A percentile compares a stretch with the other conserved stretches of the same genome.
Conservation (phyloP, 2,113 vertebrate species). For the Calonectris borealis region DNA sequence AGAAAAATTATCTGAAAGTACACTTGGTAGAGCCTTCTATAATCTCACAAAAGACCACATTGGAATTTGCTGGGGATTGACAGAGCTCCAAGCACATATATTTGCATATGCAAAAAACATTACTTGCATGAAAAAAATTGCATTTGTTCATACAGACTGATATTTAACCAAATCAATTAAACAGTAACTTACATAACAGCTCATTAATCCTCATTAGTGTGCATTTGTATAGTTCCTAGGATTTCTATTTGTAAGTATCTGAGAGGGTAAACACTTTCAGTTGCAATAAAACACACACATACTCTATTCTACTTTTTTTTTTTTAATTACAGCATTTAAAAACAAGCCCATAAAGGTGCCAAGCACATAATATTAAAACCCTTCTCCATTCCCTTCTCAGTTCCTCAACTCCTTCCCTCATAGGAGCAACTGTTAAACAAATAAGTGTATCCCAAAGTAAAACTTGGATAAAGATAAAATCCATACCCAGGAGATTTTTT, state of each 20-base stretch:
- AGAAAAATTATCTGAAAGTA: constrained; percentile 17
- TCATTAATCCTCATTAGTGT: neutral
- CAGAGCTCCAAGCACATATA: neutral
- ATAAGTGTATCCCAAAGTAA: neutral
- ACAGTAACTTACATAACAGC: neutral
- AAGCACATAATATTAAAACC: neutral
- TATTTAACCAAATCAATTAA: constrained; percentile 26
- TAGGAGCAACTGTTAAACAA: neutral
- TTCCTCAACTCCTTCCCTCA: neutral
- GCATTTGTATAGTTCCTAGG: neutral
- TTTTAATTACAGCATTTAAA: neutral
- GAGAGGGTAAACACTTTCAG: neutral
- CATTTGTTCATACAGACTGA: neutral
- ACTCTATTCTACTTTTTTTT: neutral
- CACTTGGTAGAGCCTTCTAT: neutral
- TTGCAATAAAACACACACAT: neutral
- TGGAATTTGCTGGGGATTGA: neutral
- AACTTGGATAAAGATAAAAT: neutral
- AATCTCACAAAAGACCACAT: neutral
- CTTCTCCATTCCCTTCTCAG: neutral
- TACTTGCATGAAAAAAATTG: neutral
- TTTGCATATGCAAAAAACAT: constrained; percentile 45
- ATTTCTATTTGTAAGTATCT: neutral
- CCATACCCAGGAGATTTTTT: neutral
- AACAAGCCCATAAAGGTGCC: neutral